phyloP scores from a whole-genome alignment of 2,888 invertebrate species.

The Bellardia bayeri region DNA sequence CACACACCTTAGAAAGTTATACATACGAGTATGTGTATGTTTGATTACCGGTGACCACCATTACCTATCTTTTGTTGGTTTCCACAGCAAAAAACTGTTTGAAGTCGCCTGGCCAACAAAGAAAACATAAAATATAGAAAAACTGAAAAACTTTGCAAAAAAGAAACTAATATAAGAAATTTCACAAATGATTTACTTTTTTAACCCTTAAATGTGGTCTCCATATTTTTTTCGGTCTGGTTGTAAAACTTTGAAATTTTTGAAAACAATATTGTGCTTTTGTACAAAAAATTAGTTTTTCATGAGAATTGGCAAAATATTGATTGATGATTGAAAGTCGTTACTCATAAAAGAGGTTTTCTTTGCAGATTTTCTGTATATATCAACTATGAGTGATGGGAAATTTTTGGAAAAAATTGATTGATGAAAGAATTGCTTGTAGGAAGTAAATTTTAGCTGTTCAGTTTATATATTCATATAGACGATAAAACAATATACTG shows the following conservation, averaged over 20 bases:
- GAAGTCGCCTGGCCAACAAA: neutral
- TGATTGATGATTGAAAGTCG: neutral
- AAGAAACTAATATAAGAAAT: slow-evolving; percentile 1
- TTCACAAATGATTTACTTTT: slow-evolving; percentile 1
- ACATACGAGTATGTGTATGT: neutral
- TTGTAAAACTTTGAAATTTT: neutral
- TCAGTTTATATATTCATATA: too few species aligned
- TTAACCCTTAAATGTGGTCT: slow-evolving; percentile 6
- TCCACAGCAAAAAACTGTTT: slow-evolving; percentile 1
- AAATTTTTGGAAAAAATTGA: neutral
- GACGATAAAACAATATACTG: too few species aligned
- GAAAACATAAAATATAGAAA: neutral
- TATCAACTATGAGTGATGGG: neutral
- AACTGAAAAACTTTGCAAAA: neutral
- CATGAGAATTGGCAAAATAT: neutral
- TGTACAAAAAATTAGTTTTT: neutral
- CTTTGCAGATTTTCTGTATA: neutral
- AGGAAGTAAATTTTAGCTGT: too few species aligned
- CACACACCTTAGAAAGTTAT: neutral
- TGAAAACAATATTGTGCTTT: neutral
- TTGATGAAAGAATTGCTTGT: neutral
- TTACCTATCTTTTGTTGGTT: neutral
- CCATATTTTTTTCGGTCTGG: neutral
- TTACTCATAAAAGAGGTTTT: neutral
- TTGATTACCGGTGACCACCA: slow-evolving; percentile 30